Base-by-base conservation (phyloP, 2,888 invertebrate species). In the Drymonia ruficornis region DNA sequence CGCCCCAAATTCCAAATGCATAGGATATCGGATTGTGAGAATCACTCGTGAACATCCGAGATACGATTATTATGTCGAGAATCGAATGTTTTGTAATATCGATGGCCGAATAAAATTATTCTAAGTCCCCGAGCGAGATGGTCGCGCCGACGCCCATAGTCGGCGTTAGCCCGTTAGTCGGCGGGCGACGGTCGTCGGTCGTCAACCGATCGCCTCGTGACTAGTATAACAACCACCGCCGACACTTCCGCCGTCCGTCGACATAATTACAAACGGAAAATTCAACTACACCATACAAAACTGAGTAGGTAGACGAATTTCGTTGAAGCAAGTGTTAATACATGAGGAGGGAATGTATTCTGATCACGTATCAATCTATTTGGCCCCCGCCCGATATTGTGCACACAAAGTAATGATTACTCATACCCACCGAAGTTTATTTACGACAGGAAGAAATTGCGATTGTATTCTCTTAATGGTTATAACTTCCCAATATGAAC, bases 381-480 rank as follows among this genome's bases (percentile, higher is more conserved):
- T 87, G 88, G 86, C 78, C 81, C 82, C 81, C 78, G 76, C 79
- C 81, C 79, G 83, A 87, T 87, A 87, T 86, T 87, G 89, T 85
- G 86, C 87, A 84, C 88, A 89, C 87, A 87, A 89, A 87, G 87
- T 85, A 82, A 86, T 80, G 81, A 89, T 90, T 90, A 90, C 87
- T 89, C 90, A 90, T 89, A 76, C 81, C 79, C 76, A 78, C 85
- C 83, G 80, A 87, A 87, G 83, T 84, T 84, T 88, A 89, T 91
- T 88, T 89, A 90, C 81, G 89, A 89, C 91, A 91, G 91, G 91
- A 91, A 89, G 90, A 89, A 89, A 89, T 89, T 87, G 89, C 87
- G 77, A 91, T 91, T 89, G 89, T 90, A 83, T 89, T 86, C 87
- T 84, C 72, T 78, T 84, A 86, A 88, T 89, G 86, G 87, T 84